A percentile compares a stretch with the other conserved stretches of the same genome.
Conservation (phyloP, 2,797 vertebrate genomes). For the Sebastiscus tertius region DNA sequence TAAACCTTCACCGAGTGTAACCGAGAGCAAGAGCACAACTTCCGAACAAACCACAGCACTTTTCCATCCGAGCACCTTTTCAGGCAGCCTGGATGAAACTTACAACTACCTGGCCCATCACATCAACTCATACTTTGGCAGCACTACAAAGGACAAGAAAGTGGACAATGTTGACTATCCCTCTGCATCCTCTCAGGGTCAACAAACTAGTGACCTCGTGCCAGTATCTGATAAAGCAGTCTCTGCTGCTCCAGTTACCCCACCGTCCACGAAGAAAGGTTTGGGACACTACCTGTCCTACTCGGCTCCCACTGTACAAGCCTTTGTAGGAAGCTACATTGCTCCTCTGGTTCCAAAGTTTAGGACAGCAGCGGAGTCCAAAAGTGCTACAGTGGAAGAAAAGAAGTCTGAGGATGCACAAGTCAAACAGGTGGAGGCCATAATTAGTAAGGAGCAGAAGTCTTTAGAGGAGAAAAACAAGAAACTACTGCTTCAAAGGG, state of each 20-base stretch:
- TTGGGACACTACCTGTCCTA: constrained; percentile 91
- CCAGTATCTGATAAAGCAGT: constrained; percentile 60
- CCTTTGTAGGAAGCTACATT: constrained; percentile 95
- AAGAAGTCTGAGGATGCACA: constrained; percentile 68
- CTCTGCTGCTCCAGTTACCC: constrained; percentile 48
- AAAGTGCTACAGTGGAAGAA: constrained; percentile 72
- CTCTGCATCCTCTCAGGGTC: constrained; percentile 36
- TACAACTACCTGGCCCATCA: constrained; percentile 91
- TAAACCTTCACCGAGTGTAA: constrained; percentile 22
- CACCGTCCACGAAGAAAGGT: constrained; percentile 84
- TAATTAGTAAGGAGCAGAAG: constrained; percentile 80
- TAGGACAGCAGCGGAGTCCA: constrained; percentile 82
- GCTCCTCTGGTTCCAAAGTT: constrained; percentile 91
- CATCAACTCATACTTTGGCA: constrained; percentile 91
- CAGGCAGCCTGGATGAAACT: constrained; percentile 90
- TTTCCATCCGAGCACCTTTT: constrained; percentile 88
- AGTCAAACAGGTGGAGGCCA: constrained; percentile 74
- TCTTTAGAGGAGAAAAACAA: constrained; percentile 88
- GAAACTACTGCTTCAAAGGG: constrained; percentile 89
- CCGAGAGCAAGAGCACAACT: constrained; percentile 56
- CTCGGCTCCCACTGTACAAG: constrained; percentile 91
- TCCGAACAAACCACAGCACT: constrained; percentile 77
- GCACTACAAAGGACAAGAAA: constrained; percentile 74
- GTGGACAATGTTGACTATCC: constrained; percentile 33
- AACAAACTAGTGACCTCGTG: constrained; percentile 51